Base-by-base conservation (phyloP, 2,797 vertebrate genomes). In the Epinephelus awoara region DNA sequence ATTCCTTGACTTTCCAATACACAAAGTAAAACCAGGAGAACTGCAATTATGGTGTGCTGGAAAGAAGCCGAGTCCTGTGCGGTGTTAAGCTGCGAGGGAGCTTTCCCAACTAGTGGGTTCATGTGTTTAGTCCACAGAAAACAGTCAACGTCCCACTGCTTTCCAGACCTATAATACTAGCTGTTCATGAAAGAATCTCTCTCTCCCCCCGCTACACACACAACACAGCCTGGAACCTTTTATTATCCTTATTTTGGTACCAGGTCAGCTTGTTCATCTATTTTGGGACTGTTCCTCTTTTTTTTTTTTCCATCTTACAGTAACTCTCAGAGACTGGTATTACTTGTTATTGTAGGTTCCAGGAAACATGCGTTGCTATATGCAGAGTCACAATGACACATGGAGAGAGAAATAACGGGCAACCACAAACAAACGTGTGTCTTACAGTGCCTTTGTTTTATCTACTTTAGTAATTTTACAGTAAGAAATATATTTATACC, bases 21-120 rank as follows among this genome's bases (percentile, higher is more conserved):
- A 83, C 77, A 79, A 84, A 81, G 80, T 80, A 83, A 34, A 91
- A 90, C 90, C 73, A 85, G 86, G 83, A 81, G 79, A 80, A 58
- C 75, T 91, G 84, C 92, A 96, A 95, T 95, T 94, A 93, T 78
- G 81, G 88, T 82, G 71, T 46, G 63, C 87, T 88, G 79, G 75
- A 93, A 93, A 93, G 90, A 34, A 88, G 88, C 86, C 51, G 82
- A 92, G 75, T 78, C 83, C 76, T 83, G 83, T 68, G 76, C 88
- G 74, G 75, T 77, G 83, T 78, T 80, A 74, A 86, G 84, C 83
- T 90, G 49, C 49, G 44, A 83, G 82, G 77, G 71, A 88, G 77
- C 83, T 91, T 94, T 91, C 75, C 87, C 90, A 90, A 88, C 86
- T 84, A 85, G 85, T 86, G 86, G 89, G 85, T 81, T 93, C 59